Evolutionary conservation across 2,113 vertebrate genomes (phyloP).

Genomic region (Lepisosteus osseus): DNA sequence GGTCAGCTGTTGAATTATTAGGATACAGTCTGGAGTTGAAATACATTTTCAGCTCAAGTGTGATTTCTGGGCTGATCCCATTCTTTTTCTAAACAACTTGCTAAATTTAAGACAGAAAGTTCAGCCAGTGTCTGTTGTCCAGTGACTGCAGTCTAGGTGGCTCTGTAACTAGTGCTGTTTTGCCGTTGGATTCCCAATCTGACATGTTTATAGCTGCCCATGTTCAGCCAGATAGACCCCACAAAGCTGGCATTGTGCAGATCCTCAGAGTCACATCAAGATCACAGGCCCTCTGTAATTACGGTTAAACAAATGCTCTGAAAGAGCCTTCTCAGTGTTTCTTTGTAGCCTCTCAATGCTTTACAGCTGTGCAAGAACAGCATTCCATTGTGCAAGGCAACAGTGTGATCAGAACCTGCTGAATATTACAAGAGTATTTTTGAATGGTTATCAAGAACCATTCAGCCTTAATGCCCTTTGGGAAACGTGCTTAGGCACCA

Average conservation of each 20-base stretch:
- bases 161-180: neutral
- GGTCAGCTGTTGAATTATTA: conserved; percentile 2
- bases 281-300: conserved; percentile 40
- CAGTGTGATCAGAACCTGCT: neutral
- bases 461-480: too few species aligned
- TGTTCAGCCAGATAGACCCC: conserved; percentile 22
- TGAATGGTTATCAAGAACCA: too few species aligned
- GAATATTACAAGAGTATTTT: neutral
- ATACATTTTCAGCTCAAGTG: too few species aligned
- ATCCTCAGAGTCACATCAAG: conserved; percentile 14
- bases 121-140: neutral
- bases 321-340: conserved; percentile 12
- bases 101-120: too few species aligned
- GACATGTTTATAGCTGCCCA: conserved; percentile 30
- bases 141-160: neutral
- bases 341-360: conserved; percentile 43
- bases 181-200: conserved; percentile 21
- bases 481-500: too few species aligned
- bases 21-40: conserved; percentile 12
- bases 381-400: conserved; percentile 21
- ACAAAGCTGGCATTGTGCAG: conserved; percentile 51
- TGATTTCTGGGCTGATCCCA: too few species aligned
- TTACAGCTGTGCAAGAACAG: conserved; percentile 36
- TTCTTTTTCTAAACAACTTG: too few species aligned
- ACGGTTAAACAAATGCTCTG: conserved; percentile 41